Conservation (phyloP, 2,113 vertebrate genomes). For the Callithrix jacchus region DNA sequence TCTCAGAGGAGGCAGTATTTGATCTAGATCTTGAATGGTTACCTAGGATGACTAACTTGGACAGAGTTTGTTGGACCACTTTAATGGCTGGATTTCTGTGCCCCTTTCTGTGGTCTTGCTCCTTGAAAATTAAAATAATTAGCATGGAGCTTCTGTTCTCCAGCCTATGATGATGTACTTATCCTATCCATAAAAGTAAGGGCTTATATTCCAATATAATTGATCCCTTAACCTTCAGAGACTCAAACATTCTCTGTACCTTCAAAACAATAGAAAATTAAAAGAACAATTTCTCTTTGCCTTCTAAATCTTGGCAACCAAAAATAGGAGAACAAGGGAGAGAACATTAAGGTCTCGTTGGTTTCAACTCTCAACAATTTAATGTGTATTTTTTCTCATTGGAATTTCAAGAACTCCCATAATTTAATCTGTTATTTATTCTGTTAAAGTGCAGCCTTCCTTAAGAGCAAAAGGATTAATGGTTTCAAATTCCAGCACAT, state of each 20-base stretch:
- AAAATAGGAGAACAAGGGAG: constrained; percentile 55
- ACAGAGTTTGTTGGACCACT: neutral
- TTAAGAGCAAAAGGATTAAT: constrained; percentile 90
- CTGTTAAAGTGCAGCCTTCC: constrained; percentile 82
- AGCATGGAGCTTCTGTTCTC: constrained; percentile 33
- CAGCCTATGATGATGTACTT: neutral
- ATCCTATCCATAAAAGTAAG: constrained; percentile 29
- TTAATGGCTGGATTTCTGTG: neutral
- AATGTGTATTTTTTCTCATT: constrained; percentile 73
- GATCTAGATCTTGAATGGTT: constrained; percentile 6
- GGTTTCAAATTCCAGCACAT: constrained; percentile 83
- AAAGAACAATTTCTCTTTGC: constrained; percentile 76
- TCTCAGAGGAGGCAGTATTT: neutral
- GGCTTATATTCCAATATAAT: constrained; percentile 64
- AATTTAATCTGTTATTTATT: constrained; percentile 84
- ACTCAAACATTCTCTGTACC: constrained; percentile 66
- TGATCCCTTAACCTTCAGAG: constrained; percentile 68
- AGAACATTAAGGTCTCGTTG: constrained; percentile 66
- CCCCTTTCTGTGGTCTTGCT: neutral
- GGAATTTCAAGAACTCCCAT: constrained; percentile 80
- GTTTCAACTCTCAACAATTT: constrained; percentile 57
- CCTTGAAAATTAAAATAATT: constrained; percentile 49
- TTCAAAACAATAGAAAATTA: constrained; percentile 62
- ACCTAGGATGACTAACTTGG: neutral
- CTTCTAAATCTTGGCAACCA: constrained; percentile 70